Conservation (phyloP, 1,140 invertebrate species). For the Panagrolaimus sp. region DNA sequence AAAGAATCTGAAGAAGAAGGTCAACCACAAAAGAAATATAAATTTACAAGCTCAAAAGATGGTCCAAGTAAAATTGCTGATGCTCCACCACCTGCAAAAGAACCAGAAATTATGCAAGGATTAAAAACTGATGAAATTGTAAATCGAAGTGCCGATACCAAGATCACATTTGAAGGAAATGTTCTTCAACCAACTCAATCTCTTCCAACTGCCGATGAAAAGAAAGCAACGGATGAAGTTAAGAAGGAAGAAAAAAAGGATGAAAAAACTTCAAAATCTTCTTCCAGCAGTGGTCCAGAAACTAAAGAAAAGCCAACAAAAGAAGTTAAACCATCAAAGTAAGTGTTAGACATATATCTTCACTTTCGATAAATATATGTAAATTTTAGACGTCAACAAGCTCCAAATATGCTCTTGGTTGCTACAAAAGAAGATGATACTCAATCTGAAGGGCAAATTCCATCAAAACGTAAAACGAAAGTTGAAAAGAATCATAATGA, state of each 20-base stretch:
- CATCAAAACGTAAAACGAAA: neutral
- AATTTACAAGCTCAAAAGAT: neutral
- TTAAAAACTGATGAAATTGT: too few relatives aligned
- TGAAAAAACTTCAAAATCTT: neutral
- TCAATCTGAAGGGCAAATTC: neutral
- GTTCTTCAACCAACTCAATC: neutral
- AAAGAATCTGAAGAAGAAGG: too few relatives aligned
- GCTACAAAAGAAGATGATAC: slow-evolving; percentile 6
- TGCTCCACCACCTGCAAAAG: too few relatives aligned
- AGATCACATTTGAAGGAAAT: too few relatives aligned
- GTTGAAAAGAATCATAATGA: neutral
- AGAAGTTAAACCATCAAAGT: neutral
- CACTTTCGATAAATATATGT: neutral
- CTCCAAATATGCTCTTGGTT: slow-evolving; percentile 1
- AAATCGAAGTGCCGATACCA: too few relatives aligned
- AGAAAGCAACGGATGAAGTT: neutral
- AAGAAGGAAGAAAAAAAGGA: neutral
- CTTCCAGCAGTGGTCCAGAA: too few relatives aligned
- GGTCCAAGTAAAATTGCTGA: too few relatives aligned
- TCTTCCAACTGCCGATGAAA: neutral
- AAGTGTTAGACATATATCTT: neutral
- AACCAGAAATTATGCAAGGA: too few relatives aligned
- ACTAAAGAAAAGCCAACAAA: too few relatives aligned
- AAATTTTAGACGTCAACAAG: neutral
- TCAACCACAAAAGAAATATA: too few relatives aligned